A percentile compares a stretch with the other conserved stretches of the same genome.
phyloP scores from a whole-genome alignment of 2,113 vertebrate genomes.

The Chaetodon trifascialis region DNA sequence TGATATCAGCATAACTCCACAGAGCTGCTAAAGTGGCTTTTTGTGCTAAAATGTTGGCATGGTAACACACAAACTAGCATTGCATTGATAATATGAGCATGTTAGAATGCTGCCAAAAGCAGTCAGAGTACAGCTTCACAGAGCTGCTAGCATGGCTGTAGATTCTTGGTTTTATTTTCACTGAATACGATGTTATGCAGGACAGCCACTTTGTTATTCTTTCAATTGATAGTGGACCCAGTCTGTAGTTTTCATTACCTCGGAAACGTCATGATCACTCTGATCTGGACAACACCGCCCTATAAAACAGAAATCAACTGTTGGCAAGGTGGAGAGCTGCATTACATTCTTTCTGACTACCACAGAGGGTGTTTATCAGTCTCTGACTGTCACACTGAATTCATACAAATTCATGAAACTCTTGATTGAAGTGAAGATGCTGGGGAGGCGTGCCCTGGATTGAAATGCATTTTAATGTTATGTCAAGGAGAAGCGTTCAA shows the following conservation, averaged over 20 bases:
- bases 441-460: no score
- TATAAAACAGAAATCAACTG: neutral
- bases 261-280: neutral
- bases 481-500: neutral
- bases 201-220: neutral
- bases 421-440: neutral
- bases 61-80: no score
- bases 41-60: no score
- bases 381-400: neutral
- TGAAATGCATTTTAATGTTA: neutral
- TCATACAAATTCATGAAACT: neutral
- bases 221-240: neutral
- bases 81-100: no score
- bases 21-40: neutral
- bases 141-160: no score
- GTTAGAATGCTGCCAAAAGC: no score
- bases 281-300: neutral
- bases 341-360: neutral
- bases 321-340: neutral
- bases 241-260: neutral
- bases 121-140: no score
- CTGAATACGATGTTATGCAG: neutral
- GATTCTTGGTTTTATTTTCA: no score
- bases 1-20: neutral
- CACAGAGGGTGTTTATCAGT: neutral